Conservation (phyloP, 2,888 invertebrate genomes). For the Eilema depressum region DNA sequence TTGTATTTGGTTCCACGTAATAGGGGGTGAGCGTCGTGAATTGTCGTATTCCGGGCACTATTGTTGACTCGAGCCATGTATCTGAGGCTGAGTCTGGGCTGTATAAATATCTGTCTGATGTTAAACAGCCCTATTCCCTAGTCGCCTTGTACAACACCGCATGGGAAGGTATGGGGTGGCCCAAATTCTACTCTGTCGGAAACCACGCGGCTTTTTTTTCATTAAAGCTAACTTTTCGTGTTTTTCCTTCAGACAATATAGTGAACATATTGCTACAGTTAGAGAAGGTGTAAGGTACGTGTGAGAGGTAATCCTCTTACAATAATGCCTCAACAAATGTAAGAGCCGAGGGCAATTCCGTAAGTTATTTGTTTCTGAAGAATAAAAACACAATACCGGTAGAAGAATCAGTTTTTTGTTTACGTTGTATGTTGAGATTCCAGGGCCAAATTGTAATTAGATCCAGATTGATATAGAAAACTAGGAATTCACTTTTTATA, state of each 20-base stretch:
- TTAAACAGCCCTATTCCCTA: too few relatives aligned
- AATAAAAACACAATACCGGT: background rate
- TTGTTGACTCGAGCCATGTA: too few relatives aligned
- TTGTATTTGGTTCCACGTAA: too few relatives aligned
- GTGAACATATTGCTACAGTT: background rate
- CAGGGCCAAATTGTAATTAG: background rate
- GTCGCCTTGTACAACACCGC: too few relatives aligned
- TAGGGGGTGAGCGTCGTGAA: too few relatives aligned
- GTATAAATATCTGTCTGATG: too few relatives aligned
- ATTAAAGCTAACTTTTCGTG: background rate
- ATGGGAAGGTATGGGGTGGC: too few relatives aligned
- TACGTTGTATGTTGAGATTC: background rate
- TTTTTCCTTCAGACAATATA: background rate
- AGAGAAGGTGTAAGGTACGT: background rate
- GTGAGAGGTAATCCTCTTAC: constrained; percentile 9
- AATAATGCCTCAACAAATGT: constrained; percentile 6
- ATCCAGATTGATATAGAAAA: background rate
- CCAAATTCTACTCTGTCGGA: too few relatives aligned
- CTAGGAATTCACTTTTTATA: too few relatives aligned
- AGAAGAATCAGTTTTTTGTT: background rate
- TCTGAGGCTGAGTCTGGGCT: too few relatives aligned
- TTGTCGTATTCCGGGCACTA: too few relatives aligned
- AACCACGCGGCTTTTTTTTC: too few relatives aligned
- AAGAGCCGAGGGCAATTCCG: background rate
- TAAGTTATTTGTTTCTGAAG: background rate